Percentiles rank a stretch among this genome's conserved stretches.
phyloP scores from a whole-genome alignment of 2,888 invertebrate genomes.

The Cantharis rustica region DNA sequence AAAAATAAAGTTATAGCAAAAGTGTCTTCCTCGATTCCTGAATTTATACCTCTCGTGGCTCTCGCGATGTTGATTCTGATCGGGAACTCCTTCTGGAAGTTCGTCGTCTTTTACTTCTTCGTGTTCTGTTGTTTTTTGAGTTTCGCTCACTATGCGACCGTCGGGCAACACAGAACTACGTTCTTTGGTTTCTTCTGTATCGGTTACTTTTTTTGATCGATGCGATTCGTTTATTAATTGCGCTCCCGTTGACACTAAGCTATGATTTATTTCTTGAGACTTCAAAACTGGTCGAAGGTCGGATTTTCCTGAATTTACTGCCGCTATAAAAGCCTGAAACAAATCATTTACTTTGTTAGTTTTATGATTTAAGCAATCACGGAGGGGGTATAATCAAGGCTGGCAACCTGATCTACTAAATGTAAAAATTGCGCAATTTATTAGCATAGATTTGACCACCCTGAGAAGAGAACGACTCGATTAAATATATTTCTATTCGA shows the following conservation, averaged over 20 bases:
- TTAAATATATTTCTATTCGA: neutral
- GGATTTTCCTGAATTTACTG: constrained; percentile 66
- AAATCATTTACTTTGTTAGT: neutral
- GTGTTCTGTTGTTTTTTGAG: constrained; percentile 80
- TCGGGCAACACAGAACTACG: constrained; percentile 77
- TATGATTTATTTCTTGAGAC: constrained; percentile 64
- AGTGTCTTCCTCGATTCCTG: neutral
- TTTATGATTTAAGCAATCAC: neutral
- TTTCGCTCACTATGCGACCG: constrained; percentile 86
- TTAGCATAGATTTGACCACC: neutral
- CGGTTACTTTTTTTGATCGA: constrained; percentile 79
- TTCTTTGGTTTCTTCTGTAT: constrained; percentile 83
- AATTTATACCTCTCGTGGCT: constrained; percentile 52
- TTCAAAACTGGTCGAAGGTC: constrained; percentile 72
- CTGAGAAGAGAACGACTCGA: neutral
- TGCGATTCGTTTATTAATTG: constrained; percentile 75
- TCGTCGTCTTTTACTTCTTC: constrained; percentile 84
- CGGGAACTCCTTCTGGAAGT: constrained; percentile 64
- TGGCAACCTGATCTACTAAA: neutral
- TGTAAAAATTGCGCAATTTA: neutral
- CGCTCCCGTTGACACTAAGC: constrained; percentile 71
- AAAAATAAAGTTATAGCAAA: neutral
- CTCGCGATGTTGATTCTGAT: constrained; percentile 58
- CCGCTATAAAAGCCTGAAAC: constrained; percentile 73
- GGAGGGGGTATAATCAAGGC: neutral